Base-by-base conservation (phyloP, 1,140 invertebrate genomes). In the Helicoverpa zea region DNA sequence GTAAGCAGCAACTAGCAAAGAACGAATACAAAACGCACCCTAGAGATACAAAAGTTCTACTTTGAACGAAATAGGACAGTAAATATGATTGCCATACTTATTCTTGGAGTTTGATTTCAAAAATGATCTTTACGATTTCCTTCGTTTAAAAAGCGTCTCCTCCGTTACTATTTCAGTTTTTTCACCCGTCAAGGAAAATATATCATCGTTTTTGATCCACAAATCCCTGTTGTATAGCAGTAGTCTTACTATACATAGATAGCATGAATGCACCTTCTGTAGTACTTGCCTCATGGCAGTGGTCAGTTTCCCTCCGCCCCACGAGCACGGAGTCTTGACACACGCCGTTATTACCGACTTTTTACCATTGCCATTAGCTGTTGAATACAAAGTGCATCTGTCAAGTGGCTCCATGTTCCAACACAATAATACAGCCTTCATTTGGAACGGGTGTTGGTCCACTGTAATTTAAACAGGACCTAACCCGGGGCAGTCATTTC, bases 381-480 rank as follows among this genome's bases (percentile, higher is more conserved):
- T 23, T 68, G 72, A 30, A 66, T 66, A 78, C 76, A 66, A 68
- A 66, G 76, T 70, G 64, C 76, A 43, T 68, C 64, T 79, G 76
- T 68, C 76, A 70, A 59, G 52, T 64, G 13, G 49, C 58, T 18
- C 30, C 54, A 13, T 30, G 43, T n/a, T 14, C 63, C 63, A 78
- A 56, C 76, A 58, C 54, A 78, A 81, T 81, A 78, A 78, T 81
- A 78, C 30, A 74, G 54, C 54, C 74, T 80, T 73, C 66, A 47
- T 68, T 72, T 43, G 66, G 58, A 72, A 14, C 80, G 18, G 52
- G 63, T 51, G 51, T 43, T 63, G 58, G 63, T 16, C 51, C 77
- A 13, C 77, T 74, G 58, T 79, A 81, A 84, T 84, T 84, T 83
- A 54, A 79, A 68, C 66, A 77, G 61, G 76, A 80, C 79, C 74